Evolutionary conservation across 2,888 invertebrate genomes (phyloP), one percentile per base, ranked within the genome.

Genomic region (Drosophila putrida): DNA sequence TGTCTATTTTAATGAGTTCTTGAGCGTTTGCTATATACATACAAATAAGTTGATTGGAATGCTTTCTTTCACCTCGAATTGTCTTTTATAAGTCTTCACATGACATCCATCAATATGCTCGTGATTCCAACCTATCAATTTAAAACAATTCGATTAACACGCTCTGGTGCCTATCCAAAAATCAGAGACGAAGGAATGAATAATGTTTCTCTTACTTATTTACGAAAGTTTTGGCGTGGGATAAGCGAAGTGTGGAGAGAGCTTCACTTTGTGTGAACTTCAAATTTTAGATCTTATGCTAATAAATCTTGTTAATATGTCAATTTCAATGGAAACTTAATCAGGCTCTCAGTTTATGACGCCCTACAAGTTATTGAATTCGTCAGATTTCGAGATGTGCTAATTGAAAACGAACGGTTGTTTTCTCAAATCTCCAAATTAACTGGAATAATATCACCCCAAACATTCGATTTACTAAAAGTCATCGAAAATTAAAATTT

Each of bases 301-400:
- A 83, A 83, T 80, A 43, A 71, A 75, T 83, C 84, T 80, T 66
- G 74, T 88, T 80, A 67, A 83, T 88, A 75, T 66, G 87, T 88
- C 78, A 83, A 86, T 88, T 86, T 33, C 55, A 50, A 27, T 51
- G 55, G 62, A 72, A 82, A 72, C 77, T 60, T 71, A 82, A 85
- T 82, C 65, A 71, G 60, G 25, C 69, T 72, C 65, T 49, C 64
- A 62, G 51, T 69, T 58, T 54, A 70, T 74, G 64, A 71, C 65
- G 64, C 43, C 31, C 39, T 31, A 15, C 43, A n/a, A 38, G 8
- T 25, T 53, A 58, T 59, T 63, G 54, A 62, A 51, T 55, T 73
- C 47, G 51, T 65, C 61, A 51, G 54, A 70, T 59, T 53, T 54
- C 38, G 50, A 27, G 25, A 65, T 35, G 80, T 82, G 82, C 58